These are phyloP conservation scores for Theodoxus fluviatilis DNA, from an alignment of 2,888 invertebrate genomes.

Conservation along the genomic window DNA sequence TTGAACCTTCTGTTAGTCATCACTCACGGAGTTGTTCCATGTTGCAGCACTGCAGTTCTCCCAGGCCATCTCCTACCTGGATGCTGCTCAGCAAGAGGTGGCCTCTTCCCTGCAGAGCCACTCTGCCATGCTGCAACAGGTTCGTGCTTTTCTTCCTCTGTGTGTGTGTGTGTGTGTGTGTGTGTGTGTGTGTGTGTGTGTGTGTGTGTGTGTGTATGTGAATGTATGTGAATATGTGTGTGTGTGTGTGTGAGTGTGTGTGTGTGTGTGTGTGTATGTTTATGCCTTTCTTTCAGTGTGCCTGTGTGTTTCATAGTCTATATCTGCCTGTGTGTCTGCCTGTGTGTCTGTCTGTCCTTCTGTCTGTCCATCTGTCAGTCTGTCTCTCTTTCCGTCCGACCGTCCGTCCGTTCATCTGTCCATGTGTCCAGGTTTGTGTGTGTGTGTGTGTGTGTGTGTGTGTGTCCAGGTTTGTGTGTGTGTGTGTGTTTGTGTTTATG, in stretches of 20 bases:
- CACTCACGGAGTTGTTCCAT: slow-evolving; percentile 21
- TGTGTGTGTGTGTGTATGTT: neutral
- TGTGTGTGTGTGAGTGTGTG: neutral
- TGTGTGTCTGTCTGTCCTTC: too few relatives aligned
- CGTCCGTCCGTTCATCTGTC: too few relatives aligned
- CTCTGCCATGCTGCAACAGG: slow-evolving; percentile 61
- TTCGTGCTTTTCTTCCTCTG: slow-evolving; percentile 28
- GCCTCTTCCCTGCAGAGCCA: slow-evolving; percentile 50
- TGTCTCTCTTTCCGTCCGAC: too few relatives aligned
- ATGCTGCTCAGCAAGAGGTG: slow-evolving; percentile 62
- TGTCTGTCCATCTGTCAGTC: too few relatives aligned
- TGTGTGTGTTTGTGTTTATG: too few relatives aligned
- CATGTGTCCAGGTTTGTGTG: too few relatives aligned
- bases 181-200: neutral
- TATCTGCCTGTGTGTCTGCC: too few relatives aligned
- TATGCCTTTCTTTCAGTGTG: slow-evolving; percentile 42
- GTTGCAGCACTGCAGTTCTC: slow-evolving; percentile 85
- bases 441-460: too few relatives aligned
- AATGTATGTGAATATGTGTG: neutral
- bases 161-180: neutral
- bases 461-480: too few relatives aligned
- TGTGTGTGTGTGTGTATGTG: neutral
- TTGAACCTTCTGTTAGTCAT: neutral
- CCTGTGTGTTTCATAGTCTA: neutral
- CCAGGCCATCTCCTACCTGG: slow-evolving; percentile 79